A percentile compares a stretch with the other conserved stretches of the same genome.
These are phyloP conservation scores for Cherax quadricarinatus DNA, from an alignment of 1,140 invertebrate genomes.

Conservation along the genomic window DNA sequence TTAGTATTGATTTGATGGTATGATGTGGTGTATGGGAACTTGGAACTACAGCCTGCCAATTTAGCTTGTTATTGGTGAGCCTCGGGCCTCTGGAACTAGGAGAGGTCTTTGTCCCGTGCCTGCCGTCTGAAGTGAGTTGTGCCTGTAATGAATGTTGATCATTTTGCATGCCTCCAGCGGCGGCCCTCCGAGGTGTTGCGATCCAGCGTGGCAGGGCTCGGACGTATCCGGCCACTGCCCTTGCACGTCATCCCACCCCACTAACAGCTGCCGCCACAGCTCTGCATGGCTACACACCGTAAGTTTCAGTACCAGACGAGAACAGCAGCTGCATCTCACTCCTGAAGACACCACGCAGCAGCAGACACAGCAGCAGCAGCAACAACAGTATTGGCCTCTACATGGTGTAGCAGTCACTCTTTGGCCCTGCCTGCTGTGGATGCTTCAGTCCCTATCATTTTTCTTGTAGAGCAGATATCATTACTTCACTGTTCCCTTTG, in stretches of 20 bases:
- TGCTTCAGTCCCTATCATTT: conserved; percentile 55
- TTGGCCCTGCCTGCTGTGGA: conserved; percentile 61
- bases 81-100: conserved; percentile 66
- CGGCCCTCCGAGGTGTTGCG: conserved; percentile 83
- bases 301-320: conserved; percentile 79
- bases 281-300: conserved; percentile 89
- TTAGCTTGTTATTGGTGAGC: conserved; percentile 56
- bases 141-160: conserved; percentile 74
- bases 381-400: conserved; percentile 30
- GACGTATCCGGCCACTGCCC: conserved; percentile 84
- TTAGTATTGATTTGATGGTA: conserved; percentile 18
- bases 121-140: conserved; percentile 72
- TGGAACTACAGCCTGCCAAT: conserved; percentile 39
- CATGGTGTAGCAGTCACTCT: conserved; percentile 49
- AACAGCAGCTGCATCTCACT: conserved; percentile 65
- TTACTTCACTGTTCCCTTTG: conserved; percentile 19
- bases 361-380: conserved; percentile 53
- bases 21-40: conserved; percentile 34
- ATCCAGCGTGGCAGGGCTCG: conserved; percentile 83
- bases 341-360: conserved; percentile 63
- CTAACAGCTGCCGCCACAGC: conserved; percentile 84
- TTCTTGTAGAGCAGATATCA: conserved; percentile 29
- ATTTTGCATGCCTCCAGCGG: conserved; percentile 79
- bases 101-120: conserved; percentile 69
- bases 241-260: conserved; percentile 84